Evolutionary conservation across 2,113 vertebrate genomes (phyloP).

Genomic region (Todiramphus chloris): DNA sequence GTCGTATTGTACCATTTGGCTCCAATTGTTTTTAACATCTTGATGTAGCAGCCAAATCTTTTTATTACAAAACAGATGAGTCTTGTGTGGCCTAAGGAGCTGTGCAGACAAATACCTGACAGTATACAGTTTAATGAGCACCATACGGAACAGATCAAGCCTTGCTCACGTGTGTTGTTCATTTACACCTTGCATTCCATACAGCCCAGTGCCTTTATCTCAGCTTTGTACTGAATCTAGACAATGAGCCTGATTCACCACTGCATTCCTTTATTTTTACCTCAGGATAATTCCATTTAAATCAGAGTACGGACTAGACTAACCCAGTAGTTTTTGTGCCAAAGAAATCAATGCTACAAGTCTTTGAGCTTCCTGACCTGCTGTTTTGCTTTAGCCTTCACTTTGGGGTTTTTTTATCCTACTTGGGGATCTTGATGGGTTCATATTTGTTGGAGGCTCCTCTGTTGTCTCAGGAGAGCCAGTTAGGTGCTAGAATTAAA

Average conservation of each 20-base stretch:
- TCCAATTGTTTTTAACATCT: neutral
- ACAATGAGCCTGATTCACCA: conserved; percentile 50
- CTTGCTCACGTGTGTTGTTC: conserved; percentile 20
- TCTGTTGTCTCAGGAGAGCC: conserved; percentile 56
- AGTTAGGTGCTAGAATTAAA: conserved; percentile 63
- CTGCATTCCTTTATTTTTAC: conserved; percentile 62
- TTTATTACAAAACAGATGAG: neutral
- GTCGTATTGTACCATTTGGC: neutral
- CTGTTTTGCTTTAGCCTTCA: conserved; percentile 64
- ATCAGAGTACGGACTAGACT: conserved; percentile 42
- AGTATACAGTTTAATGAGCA: accelerated
- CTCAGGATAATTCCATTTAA: conserved; percentile 64
- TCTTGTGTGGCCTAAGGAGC: neutral
- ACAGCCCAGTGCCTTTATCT: neutral
- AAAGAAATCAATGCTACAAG: conserved; percentile 56
- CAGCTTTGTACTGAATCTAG: neutral
- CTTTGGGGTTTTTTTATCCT: conserved; percentile 44
- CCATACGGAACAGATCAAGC: conserved; percentile 17
- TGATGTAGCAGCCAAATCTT: neutral
- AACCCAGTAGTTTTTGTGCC: conserved; percentile 41
- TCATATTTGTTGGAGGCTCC: conserved; percentile 51
- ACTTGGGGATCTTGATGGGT: conserved; percentile 38
- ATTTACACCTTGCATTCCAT: conserved; percentile 47
- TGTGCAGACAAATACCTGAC: neutral
- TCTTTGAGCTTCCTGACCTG: conserved; percentile 65